Conservation (phyloP, 2,888 invertebrate genomes). For the Catotricha subobsoleta region DNA sequence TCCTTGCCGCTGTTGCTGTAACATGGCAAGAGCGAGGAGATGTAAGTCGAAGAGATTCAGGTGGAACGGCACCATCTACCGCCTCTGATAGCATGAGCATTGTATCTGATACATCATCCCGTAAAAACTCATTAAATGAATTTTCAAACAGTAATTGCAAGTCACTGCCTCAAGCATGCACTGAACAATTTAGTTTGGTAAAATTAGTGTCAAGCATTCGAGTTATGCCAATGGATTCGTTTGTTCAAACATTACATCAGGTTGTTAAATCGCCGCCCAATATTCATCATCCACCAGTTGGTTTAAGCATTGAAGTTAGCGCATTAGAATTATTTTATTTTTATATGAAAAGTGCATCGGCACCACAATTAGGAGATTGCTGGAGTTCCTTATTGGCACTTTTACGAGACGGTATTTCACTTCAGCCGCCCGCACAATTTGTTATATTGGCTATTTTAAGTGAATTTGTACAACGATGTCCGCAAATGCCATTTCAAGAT, state of each 20-base stretch:
- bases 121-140: not conserved
- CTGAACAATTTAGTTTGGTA: constrained; percentile 56
- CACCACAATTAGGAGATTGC: constrained; percentile 52
- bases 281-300: constrained; percentile 34
- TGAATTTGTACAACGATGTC: constrained; percentile 65
- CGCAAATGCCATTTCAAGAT: constrained; percentile 48
- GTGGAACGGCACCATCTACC: too few species aligned
- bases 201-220: constrained; percentile 61
- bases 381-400: constrained; percentile 61
- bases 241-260: constrained; percentile 64
- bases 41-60: constrained; percentile 22
- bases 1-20: constrained; percentile 65
- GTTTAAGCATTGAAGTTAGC: constrained; percentile 56
- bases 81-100: constrained; percentile 13
- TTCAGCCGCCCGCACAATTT: constrained; percentile 62
- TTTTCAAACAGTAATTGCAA: not conserved
- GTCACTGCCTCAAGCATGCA: constrained; percentile 35
- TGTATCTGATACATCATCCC: too few species aligned
- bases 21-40: constrained; percentile 64
- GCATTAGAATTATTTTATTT: constrained; percentile 66
- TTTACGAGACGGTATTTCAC: constrained; percentile 51
- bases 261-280: constrained; percentile 61
- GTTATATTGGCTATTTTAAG: constrained; percentile 58
- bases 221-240: constrained; percentile 66
- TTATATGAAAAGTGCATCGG: constrained; percentile 47